These are phyloP conservation scores for Drosophila grimshawi DNA, from an alignment of 1,140 invertebrate species.

Conservation along the genomic window DNA sequence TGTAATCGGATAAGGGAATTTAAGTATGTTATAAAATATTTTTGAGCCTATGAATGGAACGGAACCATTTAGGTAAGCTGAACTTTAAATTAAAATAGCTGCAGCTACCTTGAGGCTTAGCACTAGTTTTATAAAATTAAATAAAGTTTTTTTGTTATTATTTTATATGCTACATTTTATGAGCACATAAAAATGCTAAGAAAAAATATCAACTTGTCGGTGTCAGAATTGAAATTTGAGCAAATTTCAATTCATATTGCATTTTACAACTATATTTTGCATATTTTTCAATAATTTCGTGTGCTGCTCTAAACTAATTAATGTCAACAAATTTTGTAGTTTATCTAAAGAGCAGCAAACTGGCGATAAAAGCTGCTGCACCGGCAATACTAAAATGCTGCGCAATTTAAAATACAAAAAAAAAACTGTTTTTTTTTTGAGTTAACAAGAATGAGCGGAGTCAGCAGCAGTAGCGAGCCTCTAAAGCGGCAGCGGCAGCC, in stretches of 20 bases:
- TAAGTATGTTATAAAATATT: too few relatives aligned
- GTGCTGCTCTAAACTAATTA: slow-evolving; percentile 56
- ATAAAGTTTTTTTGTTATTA: not conserved
- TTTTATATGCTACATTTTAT: not conserved
- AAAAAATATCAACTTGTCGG: not conserved
- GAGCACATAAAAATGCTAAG: slow-evolving; percentile 5
- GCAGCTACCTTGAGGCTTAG: too few relatives aligned
- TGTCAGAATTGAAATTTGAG: not conserved
- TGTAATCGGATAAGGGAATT: too few relatives aligned
- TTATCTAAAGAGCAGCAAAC: slow-evolving; percentile 54
- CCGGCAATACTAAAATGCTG: slow-evolving; percentile 49
- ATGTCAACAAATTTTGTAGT: slow-evolving; percentile 48
- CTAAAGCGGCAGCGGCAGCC: slow-evolving; percentile 23
- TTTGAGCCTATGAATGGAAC: too few relatives aligned
- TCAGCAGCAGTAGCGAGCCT: slow-evolving; percentile 44
- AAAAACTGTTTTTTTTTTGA: slow-evolving; percentile 26
- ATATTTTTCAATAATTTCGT: not conserved
- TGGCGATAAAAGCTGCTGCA: slow-evolving; percentile 65
- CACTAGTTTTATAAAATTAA: not conserved
- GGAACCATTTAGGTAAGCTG: too few relatives aligned
- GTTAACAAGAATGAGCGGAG: slow-evolving; percentile 68
- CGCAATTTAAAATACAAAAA: slow-evolving; percentile 28
- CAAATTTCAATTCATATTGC: slow-evolving; percentile 1
- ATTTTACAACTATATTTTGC: slow-evolving; percentile 22
- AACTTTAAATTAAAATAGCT: too few relatives aligned